These are phyloP conservation scores for Heterodera schachtii DNA, from an alignment of 1,140 invertebrate genomes.

Conservation along the genomic window DNA sequence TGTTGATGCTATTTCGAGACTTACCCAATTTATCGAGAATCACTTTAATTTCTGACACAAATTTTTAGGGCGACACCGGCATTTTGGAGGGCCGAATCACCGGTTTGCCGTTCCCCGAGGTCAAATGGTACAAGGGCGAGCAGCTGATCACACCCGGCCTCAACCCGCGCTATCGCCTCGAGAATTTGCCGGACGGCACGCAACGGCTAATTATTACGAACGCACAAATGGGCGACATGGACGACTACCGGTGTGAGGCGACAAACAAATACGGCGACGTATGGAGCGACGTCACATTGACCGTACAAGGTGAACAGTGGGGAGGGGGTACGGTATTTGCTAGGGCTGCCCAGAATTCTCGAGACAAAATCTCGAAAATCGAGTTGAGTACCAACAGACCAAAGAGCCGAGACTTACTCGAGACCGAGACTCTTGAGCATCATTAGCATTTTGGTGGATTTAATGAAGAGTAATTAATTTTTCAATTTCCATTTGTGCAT, in stretches of 20 bases:
- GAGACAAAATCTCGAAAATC: too few species aligned
- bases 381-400: too few species aligned
- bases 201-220: slow-evolving; percentile 77
- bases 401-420: too few species aligned
- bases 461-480: neutral
- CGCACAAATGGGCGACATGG: slow-evolving; percentile 65
- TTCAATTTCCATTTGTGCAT: neutral
- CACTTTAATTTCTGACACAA: slow-evolving; percentile 43
- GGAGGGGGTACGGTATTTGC: too few species aligned
- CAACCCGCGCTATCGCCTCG: slow-evolving; percentile 66
- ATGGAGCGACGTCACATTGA: slow-evolving; percentile 55
- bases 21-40: slow-evolving; percentile 3
- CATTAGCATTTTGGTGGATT: too few species aligned
- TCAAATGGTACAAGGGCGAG: slow-evolving; percentile 81
- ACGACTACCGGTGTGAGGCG: slow-evolving; percentile 49
- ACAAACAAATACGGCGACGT: slow-evolving; percentile 54
- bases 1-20: neutral
- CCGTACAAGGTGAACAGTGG: slow-evolving; percentile 40
- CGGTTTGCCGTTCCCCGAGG: slow-evolving; percentile 84
- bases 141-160: slow-evolving; percentile 47
- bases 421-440: too few species aligned
- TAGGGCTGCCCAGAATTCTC: too few species aligned
- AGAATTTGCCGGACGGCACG: slow-evolving; percentile 76
- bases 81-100: slow-evolving; percentile 84
- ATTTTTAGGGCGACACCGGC: slow-evolving; percentile 81